These are phyloP conservation scores for Diuraphis noxia DNA, from an alignment of 1,140 invertebrate species.

Conservation along the genomic window DNA sequence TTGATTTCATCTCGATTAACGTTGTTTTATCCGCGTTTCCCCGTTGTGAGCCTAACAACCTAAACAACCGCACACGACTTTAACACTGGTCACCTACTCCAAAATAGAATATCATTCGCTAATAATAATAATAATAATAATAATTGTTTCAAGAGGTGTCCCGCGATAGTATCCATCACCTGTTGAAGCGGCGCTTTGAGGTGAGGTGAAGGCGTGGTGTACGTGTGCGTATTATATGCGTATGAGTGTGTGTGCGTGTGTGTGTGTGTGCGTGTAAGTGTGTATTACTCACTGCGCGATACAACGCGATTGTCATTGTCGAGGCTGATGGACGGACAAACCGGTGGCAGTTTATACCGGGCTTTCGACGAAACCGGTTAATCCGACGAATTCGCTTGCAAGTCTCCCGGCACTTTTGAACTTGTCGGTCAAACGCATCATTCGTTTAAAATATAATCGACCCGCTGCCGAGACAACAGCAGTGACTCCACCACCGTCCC, in stretches of 20 bases:
- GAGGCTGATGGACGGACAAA: conserved; percentile 42
- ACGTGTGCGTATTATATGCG: neutral
- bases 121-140: too few species aligned
- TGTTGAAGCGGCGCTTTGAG: neutral
- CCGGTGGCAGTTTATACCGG: conserved; percentile 29
- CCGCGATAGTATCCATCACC: neutral
- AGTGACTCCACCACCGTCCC: neutral
- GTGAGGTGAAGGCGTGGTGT: neutral
- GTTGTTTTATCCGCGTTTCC: neutral
- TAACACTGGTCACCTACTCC: too few species aligned
- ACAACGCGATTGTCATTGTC: conserved; percentile 7
- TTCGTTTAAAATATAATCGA: neutral
- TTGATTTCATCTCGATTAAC: neutral
- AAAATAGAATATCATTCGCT: neutral
- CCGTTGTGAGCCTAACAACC: neutral
- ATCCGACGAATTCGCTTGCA: neutral
- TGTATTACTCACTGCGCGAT: neutral
- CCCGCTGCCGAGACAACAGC: neutral
- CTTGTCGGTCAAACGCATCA: neutral
- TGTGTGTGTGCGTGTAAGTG: too few species aligned
- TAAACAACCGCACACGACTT: neutral
- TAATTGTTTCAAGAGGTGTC: neutral
- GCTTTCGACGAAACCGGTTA: conserved; percentile 52
- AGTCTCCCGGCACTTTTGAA: conserved; percentile 8
- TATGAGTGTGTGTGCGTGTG: too few species aligned